These are phyloP conservation scores for Caloenas nicobarica DNA, from an alignment of 2,113 vertebrate genomes.

Conservation along the genomic window DNA sequence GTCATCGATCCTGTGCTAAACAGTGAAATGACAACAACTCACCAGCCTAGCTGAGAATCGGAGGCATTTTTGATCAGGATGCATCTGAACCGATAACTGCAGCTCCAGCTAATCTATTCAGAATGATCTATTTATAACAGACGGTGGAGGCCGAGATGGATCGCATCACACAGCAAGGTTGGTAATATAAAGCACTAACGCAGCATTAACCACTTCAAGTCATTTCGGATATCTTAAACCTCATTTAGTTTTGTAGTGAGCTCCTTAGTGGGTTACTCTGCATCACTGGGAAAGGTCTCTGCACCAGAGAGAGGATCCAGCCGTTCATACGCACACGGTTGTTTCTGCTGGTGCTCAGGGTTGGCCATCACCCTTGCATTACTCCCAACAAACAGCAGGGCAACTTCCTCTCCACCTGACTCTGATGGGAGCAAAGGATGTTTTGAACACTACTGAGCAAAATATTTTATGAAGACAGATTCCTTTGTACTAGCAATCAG, in stretches of 20 bases:
- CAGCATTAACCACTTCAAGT: neutral
- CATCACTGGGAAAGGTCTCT: neutral
- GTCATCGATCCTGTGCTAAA: neutral
- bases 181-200: neutral
- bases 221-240: neutral
- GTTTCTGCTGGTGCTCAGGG: neutral
- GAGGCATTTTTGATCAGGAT: neutral
- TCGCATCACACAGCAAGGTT: neutral
- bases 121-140: neutral
- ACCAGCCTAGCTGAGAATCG: neutral
- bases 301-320: neutral
- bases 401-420: neutral
- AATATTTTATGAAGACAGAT: slow-evolving; percentile 19
- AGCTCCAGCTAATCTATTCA: neutral
- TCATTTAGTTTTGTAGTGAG: neutral
- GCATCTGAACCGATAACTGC: neutral
- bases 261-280: neutral
- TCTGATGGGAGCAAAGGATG: neutral
- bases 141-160: neutral
- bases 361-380: neutral
- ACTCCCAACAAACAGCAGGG: neutral
- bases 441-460: neutral
- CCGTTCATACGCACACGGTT: fast-evolving
- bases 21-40: neutral
- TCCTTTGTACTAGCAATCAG: slow-evolving; percentile 43